Evolutionary conservation across 1,140 invertebrate species (phyloP).

Genomic region (Habropoda laboriosa): DNA sequence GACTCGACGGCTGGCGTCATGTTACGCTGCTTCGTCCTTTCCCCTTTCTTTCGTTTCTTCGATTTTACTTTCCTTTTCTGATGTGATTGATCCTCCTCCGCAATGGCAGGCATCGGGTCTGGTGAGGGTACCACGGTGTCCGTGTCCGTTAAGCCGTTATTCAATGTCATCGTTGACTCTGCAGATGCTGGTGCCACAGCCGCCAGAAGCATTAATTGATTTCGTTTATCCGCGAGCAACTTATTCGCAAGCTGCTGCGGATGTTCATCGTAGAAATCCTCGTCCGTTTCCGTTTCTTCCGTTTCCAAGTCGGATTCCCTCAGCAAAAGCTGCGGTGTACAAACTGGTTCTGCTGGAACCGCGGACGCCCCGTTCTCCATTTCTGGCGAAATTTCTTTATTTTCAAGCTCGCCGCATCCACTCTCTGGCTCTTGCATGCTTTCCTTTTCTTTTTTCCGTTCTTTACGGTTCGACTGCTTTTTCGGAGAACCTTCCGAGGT

Average conservation of each 20-base stretch:
- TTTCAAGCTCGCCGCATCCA: conserved; percentile 62
- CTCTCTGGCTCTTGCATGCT: conserved; percentile 53
- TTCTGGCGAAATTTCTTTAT: conserved; percentile 62
- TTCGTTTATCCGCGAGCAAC: conserved; percentile 87
- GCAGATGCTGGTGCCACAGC: conserved; percentile 77
- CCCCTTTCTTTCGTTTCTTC: conserved; percentile 83
- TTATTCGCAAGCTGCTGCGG: conserved; percentile 88
- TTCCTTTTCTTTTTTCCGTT: conserved; percentile 75
- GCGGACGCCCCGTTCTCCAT: conserved; percentile 51
- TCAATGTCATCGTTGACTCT: conserved; percentile 75
- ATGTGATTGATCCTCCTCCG: conserved; percentile 44
- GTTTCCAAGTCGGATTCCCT: conserved; percentile 92
- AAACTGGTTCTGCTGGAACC: conserved; percentile 13
- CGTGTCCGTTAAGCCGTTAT: conserved; percentile 83
- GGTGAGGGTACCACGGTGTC: conserved; percentile 39
- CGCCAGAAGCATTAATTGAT: conserved; percentile 84
- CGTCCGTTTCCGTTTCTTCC: conserved; percentile 91
- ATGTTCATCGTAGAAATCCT: conserved; percentile 92
- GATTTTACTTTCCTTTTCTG: conserved; percentile 82
- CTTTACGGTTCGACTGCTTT: conserved; percentile 76
- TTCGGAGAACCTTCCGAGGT: conserved; percentile 81
- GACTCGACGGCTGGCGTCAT: conserved; percentile 67
- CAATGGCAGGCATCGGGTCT: neutral
- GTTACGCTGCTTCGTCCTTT: conserved; percentile 56
- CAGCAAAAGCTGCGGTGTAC: conserved; percentile 72